phyloP scores from a whole-genome alignment of 2,888 invertebrate genomes.

The Netelia virgata region DNA sequence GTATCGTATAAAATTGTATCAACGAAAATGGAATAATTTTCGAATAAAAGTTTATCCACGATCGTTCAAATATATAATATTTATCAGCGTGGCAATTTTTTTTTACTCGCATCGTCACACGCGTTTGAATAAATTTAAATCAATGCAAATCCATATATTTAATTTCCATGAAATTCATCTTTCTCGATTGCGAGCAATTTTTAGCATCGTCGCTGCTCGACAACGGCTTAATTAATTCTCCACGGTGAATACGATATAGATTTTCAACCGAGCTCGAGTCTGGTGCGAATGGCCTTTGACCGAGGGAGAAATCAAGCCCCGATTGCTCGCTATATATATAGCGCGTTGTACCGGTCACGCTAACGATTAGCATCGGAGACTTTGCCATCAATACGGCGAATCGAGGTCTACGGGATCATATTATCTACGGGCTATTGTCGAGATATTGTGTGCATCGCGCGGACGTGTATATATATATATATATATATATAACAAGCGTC shows the following conservation, averaged over 20 bases:
- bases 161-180: neutral
- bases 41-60: too few relatives aligned
- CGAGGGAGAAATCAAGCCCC: constrained; percentile 52
- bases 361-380: constrained; percentile 63
- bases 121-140: too few relatives aligned
- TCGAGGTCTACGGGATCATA: constrained; percentile 60
- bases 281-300: constrained; percentile 47
- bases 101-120: too few relatives aligned
- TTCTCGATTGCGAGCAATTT: neutral
- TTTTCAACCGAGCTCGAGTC: constrained; percentile 42
- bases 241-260: constrained; percentile 34
- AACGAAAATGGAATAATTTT: too few relatives aligned
- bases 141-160: neutral
- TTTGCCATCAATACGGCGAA: constrained; percentile 68
- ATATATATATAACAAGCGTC: neutral
- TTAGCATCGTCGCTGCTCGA: constrained; percentile 10
- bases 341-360: constrained; percentile 63
- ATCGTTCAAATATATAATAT: too few relatives aligned
- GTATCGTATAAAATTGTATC: too few relatives aligned
- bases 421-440: constrained; percentile 67
- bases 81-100: too few relatives aligned
- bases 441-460: constrained; percentile 35
- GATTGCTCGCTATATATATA: constrained; percentile 28
- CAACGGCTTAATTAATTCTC: constrained; percentile 49
- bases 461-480: constrained; percentile 6